Evolutionary conservation across 2,797 vertebrate species (phyloP).

Genomic region (Sebastes steindachneri): DNA sequence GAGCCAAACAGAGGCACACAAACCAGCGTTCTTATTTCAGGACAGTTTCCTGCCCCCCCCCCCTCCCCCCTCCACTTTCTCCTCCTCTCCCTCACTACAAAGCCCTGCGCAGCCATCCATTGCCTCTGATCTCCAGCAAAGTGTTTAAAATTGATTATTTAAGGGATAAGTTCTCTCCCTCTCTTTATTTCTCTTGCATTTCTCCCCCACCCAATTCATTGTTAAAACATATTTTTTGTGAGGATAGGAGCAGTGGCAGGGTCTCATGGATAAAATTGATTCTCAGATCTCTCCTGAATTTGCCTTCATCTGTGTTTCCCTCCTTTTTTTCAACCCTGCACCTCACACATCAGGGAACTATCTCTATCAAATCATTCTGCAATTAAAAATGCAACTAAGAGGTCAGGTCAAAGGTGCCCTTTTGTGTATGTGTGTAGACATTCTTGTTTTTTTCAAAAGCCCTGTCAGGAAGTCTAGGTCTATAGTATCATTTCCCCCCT

Average conservation of each 20-base stretch:
- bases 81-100: constrained; percentile 37
- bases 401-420: background rate
- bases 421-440: constrained; percentile 12
- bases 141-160: constrained; percentile 81
- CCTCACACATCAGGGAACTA: background rate
- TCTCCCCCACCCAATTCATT: constrained; percentile 33
- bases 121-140: constrained; percentile 71
- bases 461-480: constrained; percentile 1
- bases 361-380: constrained; percentile 9
- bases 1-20: constrained; percentile 45
- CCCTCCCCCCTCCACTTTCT: constrained; percentile 17
- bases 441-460: constrained; percentile 5
- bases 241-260: constrained; percentile 19
- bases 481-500: background rate
- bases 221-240: constrained; percentile 52
- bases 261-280: constrained; percentile 55
- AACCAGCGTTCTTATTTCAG: constrained; percentile 44
- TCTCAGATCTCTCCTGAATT: constrained; percentile 47
- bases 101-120: constrained; percentile 38
- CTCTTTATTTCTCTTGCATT: constrained; percentile 3
- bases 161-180: constrained; percentile 55
- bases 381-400: constrained; percentile 44
- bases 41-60: constrained; percentile 22
- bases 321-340: background rate
- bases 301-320: constrained; percentile 13